Base-by-base conservation (phyloP, 2,113 vertebrate genomes). In the Corythornis madagascariensis region DNA sequence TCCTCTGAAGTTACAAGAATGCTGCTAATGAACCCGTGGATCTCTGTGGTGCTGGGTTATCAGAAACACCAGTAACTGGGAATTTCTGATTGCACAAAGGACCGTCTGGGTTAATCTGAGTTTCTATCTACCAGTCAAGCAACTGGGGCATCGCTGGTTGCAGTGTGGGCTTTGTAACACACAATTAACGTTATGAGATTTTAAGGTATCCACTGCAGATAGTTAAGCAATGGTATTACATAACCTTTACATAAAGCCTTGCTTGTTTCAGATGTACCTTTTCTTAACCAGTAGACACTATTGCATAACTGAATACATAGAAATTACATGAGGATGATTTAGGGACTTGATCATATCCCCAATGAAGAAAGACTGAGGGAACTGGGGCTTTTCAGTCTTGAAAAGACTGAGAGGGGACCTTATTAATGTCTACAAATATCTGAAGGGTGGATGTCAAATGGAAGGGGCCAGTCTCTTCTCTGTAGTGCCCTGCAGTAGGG, bases 21-120 rank as follows among this genome's bases (percentile, higher is more conserved):
- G 7, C 8, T 53, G 17, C 11, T 8, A 6, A 21, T 0, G 7
- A 60, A 1, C 10, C 40, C 13, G 0, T 0, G 1, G 61, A n/a
- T 28, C 0, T 4, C 43, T 16, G 1, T 5, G 24, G 40, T 4
- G 2, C n/a, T 5, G 11, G 2, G 3, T 64, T 19, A 14, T 21
- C 47, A 22, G 28, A 3, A 9, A 10, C 10, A 7, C 4, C 7
- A 5, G 3, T 3, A 20, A 24, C 12, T 5, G 42, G 18, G 11
- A 16, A 25, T 13, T 28, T 8, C 70, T 33, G 16, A 5, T 2
- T 8, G 47, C 33, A 10, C 16, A 10, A 42, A 57, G 42, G 16
- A 13, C 1, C 0, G 8, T 5, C 20, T 24, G 47, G 15, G 6
- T 50, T 48, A 17, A 52, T 3, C 3, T 0, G 0, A 17, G 42